A percentile compares a stretch with the other conserved stretches of the same genome.
phyloP scores from a whole-genome alignment of 2,113 vertebrate species.

The Agelaius tricolor region DNA sequence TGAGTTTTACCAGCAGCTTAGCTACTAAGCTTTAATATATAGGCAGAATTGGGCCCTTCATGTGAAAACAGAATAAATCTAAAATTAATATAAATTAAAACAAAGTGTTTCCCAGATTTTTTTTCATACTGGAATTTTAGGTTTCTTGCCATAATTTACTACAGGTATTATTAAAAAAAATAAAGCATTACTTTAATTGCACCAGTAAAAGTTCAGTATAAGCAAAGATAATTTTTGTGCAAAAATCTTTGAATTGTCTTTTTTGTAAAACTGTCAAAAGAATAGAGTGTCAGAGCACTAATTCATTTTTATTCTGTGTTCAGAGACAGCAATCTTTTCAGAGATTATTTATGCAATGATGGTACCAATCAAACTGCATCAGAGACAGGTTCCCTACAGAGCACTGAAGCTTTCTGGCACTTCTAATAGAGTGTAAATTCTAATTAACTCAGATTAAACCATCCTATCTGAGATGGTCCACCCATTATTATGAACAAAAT shows the following conservation, averaged over 20 bases:
- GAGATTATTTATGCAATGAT: slow-evolving; percentile 61
- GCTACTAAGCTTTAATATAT: background rate
- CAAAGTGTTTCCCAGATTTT: background rate
- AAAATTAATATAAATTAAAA: slow-evolving; percentile 28
- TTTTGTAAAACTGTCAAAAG: slow-evolving; percentile 37
- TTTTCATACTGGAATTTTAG: background rate
- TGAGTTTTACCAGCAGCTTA: background rate
- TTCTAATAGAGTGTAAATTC: slow-evolving; percentile 36
- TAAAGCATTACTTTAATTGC: slow-evolving; percentile 26
- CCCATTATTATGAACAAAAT: background rate
- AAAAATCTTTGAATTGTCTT: slow-evolving; percentile 25
- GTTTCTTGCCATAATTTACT: slow-evolving; percentile 11
- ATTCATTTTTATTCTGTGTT: slow-evolving; percentile 48
- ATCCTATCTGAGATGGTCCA: background rate
- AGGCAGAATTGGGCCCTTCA: background rate
- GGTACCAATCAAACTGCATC: slow-evolving; percentile 30
- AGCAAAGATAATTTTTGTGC: background rate
- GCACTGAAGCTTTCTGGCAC: slow-evolving; percentile 28
- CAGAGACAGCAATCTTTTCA: background rate
- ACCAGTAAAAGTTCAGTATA: background rate
- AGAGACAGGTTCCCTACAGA: slow-evolving; percentile 28
- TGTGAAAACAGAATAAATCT: slow-evolving; percentile 39
- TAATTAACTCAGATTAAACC: slow-evolving; percentile 37
- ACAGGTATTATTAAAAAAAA: background rate
- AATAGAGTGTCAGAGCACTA: slow-evolving; percentile 18